Conservation (phyloP, 2,888 invertebrate genomes). For the Marasmarcha lunaedactyla region DNA sequence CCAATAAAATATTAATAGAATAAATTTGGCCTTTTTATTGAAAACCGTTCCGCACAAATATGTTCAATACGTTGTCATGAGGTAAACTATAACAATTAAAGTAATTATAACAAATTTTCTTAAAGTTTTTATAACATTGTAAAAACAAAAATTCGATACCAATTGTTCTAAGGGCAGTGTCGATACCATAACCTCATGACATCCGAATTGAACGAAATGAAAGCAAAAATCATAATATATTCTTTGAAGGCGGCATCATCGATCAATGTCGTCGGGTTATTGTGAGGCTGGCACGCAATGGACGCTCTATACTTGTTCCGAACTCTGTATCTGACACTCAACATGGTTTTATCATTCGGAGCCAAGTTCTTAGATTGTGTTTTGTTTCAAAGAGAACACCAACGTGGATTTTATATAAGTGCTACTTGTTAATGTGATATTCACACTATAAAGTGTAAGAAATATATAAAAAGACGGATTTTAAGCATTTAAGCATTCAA, state of each 20-base stretch:
- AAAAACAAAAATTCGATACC: background rate
- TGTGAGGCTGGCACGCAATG: slow-evolving; percentile 66
- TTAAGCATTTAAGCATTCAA: too few species aligned
- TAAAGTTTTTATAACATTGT: background rate
- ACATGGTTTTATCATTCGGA: slow-evolving; percentile 44
- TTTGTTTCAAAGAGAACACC: slow-evolving; percentile 14
- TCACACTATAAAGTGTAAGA: too few species aligned
- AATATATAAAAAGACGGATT: too few species aligned
- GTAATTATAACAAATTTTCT: too few species aligned
- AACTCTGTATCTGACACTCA: slow-evolving; percentile 32
- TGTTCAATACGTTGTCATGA: too few species aligned
- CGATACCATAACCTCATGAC: slow-evolving; percentile 69
- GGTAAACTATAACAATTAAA: too few species aligned
- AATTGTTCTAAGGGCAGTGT: slow-evolving; percentile 29
- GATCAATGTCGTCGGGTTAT: slow-evolving; percentile 64
- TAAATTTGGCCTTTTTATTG: slow-evolving; percentile 12
- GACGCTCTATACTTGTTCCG: slow-evolving; percentile 18
- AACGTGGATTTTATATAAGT: slow-evolving; percentile 21
- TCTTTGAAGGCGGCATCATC: slow-evolving; percentile 63
- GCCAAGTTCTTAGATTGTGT: slow-evolving; percentile 21
- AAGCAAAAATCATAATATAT: slow-evolving; percentile 71
- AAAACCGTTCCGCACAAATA: background rate
- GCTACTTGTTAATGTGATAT: too few species aligned
- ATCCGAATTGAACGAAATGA: slow-evolving; percentile 63
- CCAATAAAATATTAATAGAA: slow-evolving; percentile 60